A percentile compares a stretch with the other conserved stretches of the same genome.
phyloP scores from a whole-genome alignment of 2,888 invertebrate genomes.

The Microctonus brassicae region DNA sequence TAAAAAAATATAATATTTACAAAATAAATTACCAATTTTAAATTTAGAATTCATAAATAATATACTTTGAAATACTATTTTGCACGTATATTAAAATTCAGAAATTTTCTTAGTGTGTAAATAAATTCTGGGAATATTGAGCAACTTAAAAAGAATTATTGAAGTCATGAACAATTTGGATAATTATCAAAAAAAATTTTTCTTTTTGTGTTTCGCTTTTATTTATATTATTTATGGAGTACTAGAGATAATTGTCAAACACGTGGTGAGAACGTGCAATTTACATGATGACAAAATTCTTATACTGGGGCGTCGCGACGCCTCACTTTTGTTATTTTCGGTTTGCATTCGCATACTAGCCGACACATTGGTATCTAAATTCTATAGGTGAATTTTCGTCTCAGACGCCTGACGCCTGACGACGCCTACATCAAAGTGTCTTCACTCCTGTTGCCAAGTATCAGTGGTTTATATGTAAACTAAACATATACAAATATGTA shows the following conservation, averaged over 20 bases:
- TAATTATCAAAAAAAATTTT: background rate
- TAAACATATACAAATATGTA: background rate
- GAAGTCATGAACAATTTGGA: background rate
- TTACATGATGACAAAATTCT: background rate
- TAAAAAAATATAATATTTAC: background rate
- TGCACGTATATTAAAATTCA: background rate
- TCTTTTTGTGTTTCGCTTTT: no score
- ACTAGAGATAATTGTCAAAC: constrained; percentile 6
- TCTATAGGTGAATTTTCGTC: constrained; percentile 16
- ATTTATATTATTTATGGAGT: no score
- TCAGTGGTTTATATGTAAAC: background rate
- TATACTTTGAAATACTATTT: background rate
- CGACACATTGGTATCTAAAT: background rate
- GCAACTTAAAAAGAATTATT: background rate
- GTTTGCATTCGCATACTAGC: background rate
- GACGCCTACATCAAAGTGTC: background rate
- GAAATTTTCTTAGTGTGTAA: background rate
- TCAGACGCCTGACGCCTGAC: background rate
- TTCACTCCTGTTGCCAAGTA: constrained; percentile 8
- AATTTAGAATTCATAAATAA: no score
- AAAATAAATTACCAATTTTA: background rate
- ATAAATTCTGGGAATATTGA: constrained; percentile 2
- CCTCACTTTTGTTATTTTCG: constrained; percentile 7
- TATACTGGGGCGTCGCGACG: background rate
- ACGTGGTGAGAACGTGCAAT: constrained; percentile 19